These are phyloP conservation scores for Lytechinus variegatus DNA, from an alignment of 35 echinoderm and acorn worm genomes.

Conservation along the genomic window DNA sequence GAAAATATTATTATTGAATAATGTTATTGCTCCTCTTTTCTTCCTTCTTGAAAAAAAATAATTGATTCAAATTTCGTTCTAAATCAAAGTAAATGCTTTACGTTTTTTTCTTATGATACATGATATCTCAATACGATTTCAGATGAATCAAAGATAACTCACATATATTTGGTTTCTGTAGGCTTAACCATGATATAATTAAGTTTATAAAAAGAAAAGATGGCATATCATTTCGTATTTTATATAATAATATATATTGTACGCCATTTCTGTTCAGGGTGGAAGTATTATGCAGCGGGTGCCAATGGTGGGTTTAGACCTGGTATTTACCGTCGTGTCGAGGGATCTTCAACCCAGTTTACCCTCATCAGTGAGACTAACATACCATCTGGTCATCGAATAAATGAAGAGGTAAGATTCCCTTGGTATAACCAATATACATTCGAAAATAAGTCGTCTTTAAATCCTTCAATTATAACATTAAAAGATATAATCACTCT, in stretches of 20 bases:
- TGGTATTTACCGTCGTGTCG: conserved; percentile 68
- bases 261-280: conserved; percentile 42
- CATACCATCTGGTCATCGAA: conserved; percentile 48
- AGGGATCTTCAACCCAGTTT: conserved; percentile 51
- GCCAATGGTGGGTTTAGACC: conserved; percentile 65
- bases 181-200: not conserved
- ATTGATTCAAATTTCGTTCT: not conserved
- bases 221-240: no score
- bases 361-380: conserved; percentile 71
- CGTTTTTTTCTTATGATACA: not conserved
- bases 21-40: not conserved
- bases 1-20: no score
- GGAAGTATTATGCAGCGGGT: conserved; percentile 66
- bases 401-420: conserved; percentile 47
- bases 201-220: no score
- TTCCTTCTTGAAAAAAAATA: not conserved
- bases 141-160: not conserved
- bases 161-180: not conserved
- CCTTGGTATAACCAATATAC: no score
- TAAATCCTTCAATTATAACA: no score
- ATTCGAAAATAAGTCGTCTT: no score
- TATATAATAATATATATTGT: no score
- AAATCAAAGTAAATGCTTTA: not conserved
- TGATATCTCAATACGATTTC: not conserved
- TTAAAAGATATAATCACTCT: no score